Base-by-base conservation (phyloP, 2,797 vertebrate genomes). In the Oryzias dopingdopingensis region DNA sequence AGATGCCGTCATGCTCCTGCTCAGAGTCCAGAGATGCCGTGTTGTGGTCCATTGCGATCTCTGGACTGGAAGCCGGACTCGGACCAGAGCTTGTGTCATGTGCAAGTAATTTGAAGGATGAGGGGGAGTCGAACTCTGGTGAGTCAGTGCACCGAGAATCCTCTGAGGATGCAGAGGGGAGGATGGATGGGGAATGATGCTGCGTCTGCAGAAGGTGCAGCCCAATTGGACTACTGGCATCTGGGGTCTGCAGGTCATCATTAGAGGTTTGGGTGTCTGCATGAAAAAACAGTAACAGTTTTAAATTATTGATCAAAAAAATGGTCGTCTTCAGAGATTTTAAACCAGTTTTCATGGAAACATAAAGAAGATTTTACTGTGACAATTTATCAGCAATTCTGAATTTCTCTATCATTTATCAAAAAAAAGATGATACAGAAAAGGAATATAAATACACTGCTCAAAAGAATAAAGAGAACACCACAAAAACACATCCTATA, bases 1-100 rank as follows among this genome's bases (percentile, higher is more conserved):
- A 96, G 81, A 97, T 96, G 4, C 94, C 94, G 42, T 94, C 94
- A 0, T 88, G 89, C 63, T 95, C 94, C 0, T 91, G 84, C 59
- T 94, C 94, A 0, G 93, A 96, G 80, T 94, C 94, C 0, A 90
- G 77, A 0, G 93, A 95, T 72, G 94, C 94, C 62, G 89, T 79
- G 70, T 90, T 79, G 76, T 88, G 89, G 84, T 93, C 94, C 62
- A 88, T 90, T 56, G 89, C 79, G 54, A 91, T 85, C 59, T 96
- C 95, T 0, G 90, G 92, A 59, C 95, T 95, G 85, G 93, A 93
- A 1, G 91, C 79, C 3, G 84, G 81, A 1, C 91, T 91, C 5
- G 91, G 86, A 24, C 84, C 67, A 0, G 82, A 81, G 54, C 81
- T 81, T 0, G 65, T 73, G 74, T 81, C 83, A 2, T 48, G 67